Percentiles rank a stretch among this genome's conserved stretches.
phyloP scores from a whole-genome alignment of 2,888 invertebrate genomes.

The Tanypteryx hageni region DNA sequence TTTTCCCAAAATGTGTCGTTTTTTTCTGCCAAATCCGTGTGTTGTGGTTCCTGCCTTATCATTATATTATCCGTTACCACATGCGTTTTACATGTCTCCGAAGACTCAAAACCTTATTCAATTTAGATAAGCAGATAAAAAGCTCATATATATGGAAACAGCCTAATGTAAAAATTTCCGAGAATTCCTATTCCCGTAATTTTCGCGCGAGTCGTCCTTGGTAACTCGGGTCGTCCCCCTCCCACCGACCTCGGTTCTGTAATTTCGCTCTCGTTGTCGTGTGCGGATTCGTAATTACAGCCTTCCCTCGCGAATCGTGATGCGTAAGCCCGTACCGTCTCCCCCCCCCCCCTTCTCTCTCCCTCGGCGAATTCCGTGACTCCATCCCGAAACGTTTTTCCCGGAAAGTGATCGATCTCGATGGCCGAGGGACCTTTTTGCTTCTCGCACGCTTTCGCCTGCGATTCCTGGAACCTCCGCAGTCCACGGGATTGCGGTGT shows the following conservation, averaged over 20 bases:
- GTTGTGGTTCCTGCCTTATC: no score
- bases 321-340: background rate
- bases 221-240: background rate
- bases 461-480: slow-evolving; percentile 21
- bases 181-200: background rate
- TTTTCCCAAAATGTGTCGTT: no score
- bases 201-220: background rate
- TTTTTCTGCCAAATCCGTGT: no score
- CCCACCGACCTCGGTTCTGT: background rate
- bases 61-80: no score
- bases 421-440: background rate
- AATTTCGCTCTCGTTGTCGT: background rate
- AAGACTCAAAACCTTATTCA: no score
- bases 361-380: slow-evolving; percentile 30
- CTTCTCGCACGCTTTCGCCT: background rate
- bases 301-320: background rate
- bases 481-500: no score
- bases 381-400: background rate
- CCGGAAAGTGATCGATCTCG: slow-evolving; percentile 23
- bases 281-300: background rate
- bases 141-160: background rate
- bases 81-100: no score
- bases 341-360: no score
- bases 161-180: background rate
- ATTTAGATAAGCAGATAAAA: no score